Conservation (phyloP, 2,113 vertebrate genomes). For the Limnothrissa miodon region DNA sequence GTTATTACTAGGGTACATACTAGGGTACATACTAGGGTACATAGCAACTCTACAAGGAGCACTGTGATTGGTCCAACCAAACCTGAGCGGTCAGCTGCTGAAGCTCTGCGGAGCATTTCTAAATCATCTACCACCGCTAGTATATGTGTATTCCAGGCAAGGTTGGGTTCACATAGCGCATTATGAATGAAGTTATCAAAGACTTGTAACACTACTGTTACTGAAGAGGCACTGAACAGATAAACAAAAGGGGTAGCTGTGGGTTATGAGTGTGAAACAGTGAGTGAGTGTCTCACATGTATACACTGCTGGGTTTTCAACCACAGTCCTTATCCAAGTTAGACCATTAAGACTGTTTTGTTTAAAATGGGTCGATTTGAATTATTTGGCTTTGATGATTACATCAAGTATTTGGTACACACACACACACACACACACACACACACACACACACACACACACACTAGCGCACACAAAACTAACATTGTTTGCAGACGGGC, state of each 20-base stretch:
- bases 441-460: neutral
- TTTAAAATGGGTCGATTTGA: neutral
- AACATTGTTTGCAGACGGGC: slow-evolving; percentile 53
- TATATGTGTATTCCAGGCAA: too few relatives aligned
- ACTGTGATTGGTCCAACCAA: too few relatives aligned
- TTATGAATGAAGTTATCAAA: too few relatives aligned
- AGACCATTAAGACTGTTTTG: neutral
- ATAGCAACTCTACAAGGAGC: too few relatives aligned
- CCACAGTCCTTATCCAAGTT: neutral
- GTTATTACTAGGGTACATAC: too few relatives aligned
- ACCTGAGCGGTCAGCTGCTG: too few relatives aligned
- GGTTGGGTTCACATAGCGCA: neutral
- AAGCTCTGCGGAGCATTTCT: too few relatives aligned
- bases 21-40: too few relatives aligned
- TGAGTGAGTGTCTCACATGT: neutral
- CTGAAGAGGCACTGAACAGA: too few relatives aligned
- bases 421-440: slow-evolving; percentile 22
- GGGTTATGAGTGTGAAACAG: neutral
- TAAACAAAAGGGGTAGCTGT: neutral
- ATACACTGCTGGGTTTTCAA: neutral
- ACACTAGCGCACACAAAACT: too few relatives aligned
- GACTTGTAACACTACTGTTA: too few relatives aligned
- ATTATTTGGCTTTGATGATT: neutral
- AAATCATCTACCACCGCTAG: too few relatives aligned
- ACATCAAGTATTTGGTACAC: neutral